These are phyloP conservation scores for Mus minutoides DNA, from an alignment of 2,797 vertebrate species.

Conservation along the genomic window DNA sequence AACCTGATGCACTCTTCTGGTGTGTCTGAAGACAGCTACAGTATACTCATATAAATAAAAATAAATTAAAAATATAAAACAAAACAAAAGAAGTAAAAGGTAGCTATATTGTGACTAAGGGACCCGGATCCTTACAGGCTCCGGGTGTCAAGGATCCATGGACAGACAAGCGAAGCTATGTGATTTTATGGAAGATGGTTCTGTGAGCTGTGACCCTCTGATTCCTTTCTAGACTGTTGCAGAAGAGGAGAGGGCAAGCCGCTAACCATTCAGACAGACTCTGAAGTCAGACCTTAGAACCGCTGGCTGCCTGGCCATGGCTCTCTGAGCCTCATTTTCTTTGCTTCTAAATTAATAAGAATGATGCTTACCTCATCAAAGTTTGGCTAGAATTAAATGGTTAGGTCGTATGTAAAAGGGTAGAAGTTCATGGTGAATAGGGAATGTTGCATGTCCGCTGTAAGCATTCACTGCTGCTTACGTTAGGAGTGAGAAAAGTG, in stretches of 20 bases:
- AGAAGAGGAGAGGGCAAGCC: background rate
- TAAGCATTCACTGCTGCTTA: background rate
- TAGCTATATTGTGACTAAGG: background rate
- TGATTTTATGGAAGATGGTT: conserved; percentile 52
- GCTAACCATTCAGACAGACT: background rate
- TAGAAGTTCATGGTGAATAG: background rate
- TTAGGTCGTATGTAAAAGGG: background rate
- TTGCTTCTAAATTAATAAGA: background rate
- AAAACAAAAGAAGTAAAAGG: background rate
- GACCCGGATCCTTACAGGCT: background rate
- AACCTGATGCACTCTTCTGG: no score
- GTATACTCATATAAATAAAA: no score
- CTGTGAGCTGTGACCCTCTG: conserved; percentile 66
- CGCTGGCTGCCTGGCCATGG: no score
- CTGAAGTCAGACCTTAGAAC: background rate
- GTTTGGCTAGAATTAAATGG: background rate
- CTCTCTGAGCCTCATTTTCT: background rate
- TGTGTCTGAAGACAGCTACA: no score
- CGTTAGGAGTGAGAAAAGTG: background rate
- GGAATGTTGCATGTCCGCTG: background rate
- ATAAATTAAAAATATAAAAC: no score
- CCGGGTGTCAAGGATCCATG: conserved; percentile 61
- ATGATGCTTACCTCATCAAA: background rate
- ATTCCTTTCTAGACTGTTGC: background rate
- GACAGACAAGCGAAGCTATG: conserved; percentile 28